Conservation (phyloP, 1,140 invertebrate genomes). For the Drosophila quadrilineata region DNA sequence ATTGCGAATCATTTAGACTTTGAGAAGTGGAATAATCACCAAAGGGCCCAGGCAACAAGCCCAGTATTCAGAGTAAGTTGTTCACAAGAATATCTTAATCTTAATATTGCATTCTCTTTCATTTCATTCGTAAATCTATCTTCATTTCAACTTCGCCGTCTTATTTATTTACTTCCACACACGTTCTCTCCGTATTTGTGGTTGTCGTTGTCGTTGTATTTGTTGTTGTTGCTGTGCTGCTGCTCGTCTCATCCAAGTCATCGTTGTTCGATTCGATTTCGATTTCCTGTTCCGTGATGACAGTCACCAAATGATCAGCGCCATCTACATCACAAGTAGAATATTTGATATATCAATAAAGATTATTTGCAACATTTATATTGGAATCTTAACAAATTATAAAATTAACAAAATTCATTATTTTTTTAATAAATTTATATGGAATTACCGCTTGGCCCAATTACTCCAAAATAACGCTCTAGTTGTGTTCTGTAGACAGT, state of each 20-base stretch:
- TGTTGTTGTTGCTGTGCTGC: conserved; percentile 48
- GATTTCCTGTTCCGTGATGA: conserved; percentile 90
- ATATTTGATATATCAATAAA: too few relatives aligned
- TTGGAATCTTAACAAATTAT: neutral
- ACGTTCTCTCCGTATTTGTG: conserved; percentile 57
- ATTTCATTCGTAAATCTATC: conserved; percentile 2
- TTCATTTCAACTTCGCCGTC: conserved; percentile 14
- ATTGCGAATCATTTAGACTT: too few relatives aligned
- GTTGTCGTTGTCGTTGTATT: conserved; percentile 65
- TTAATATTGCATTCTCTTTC: conserved; percentile 25
- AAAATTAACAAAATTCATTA: neutral
- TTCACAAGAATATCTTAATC: conserved; percentile 6
- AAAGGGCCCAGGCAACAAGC: too few relatives aligned
- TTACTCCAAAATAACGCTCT: conserved; percentile 44
- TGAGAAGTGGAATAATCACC: too few relatives aligned
- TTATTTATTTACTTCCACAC: conserved; percentile 60
- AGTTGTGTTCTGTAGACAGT: conserved; percentile 54
- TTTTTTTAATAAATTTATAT: too few relatives aligned
- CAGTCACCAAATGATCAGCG: conserved; percentile 89
- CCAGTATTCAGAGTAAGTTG: conserved; percentile 6
- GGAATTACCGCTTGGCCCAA: conserved; percentile 63
- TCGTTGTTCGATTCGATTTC: conserved; percentile 69
- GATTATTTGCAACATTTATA: neutral
- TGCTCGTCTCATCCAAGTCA: conserved; percentile 55
- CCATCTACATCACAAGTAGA: too few relatives aligned